These are phyloP conservation scores for Hypena proboscidalis DNA, from an alignment of 2,888 invertebrate species.

Conservation along the genomic window DNA sequence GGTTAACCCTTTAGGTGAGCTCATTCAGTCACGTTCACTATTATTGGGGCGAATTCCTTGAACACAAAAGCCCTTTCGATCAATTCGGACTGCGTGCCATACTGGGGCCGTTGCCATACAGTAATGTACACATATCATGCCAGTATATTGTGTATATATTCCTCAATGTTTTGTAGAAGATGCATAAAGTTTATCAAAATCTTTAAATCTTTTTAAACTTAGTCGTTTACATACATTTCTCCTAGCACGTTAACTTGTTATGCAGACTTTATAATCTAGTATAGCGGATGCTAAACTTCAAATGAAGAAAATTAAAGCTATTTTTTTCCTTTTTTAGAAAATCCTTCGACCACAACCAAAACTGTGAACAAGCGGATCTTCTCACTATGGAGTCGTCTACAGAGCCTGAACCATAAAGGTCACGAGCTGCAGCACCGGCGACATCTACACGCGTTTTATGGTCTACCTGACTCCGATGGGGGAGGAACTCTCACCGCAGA, in stretches of 20 bases:
- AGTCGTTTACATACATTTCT: too few species aligned
- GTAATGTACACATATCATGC: background rate
- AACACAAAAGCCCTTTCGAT: background rate
- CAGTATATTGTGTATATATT: background rate
- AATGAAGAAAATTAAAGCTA: background rate
- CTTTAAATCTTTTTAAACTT: too few species aligned
- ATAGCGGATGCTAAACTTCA: too few species aligned
- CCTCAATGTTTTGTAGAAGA: too few species aligned
- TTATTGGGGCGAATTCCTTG: background rate
- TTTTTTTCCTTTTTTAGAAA: conserved; percentile 54
- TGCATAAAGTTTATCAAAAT: too few species aligned
- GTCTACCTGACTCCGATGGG: conserved; percentile 64
- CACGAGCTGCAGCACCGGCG: conserved; percentile 75
- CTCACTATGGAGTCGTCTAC: conserved; percentile 77
- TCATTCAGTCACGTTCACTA: conserved; percentile 1
- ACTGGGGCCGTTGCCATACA: too few species aligned
- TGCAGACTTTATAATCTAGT: too few species aligned
- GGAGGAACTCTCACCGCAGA: conserved; percentile 69
- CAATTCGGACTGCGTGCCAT: background rate
- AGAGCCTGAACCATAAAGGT: conserved; percentile 72
- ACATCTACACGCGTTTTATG: conserved; percentile 73
- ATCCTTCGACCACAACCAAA: conserved; percentile 50
- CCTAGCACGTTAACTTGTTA: too few species aligned
- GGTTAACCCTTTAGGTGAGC: too few species aligned
- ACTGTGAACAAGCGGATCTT: conserved; percentile 73